A percentile compares a stretch with the other conserved stretches of the same genome.
These are phyloP conservation scores for Heterotilapia buettikoferi DNA, from an alignment of 2,113 vertebrate species.

Conservation along the genomic window DNA sequence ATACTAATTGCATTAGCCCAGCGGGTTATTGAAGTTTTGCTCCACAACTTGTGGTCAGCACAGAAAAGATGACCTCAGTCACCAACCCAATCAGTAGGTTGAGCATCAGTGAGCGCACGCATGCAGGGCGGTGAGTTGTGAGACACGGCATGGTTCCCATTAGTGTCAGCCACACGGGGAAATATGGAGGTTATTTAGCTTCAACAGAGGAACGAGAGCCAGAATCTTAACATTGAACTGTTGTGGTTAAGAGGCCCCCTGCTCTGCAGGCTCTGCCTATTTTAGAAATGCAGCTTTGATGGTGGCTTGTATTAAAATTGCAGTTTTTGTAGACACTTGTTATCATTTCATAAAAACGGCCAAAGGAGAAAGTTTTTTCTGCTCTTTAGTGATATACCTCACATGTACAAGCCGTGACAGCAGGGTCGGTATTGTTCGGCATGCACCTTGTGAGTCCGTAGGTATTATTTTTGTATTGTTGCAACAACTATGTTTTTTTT, in stretches of 20 bases:
- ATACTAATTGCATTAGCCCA: slow-evolving; percentile 67
- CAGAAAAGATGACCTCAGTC: slow-evolving; percentile 45
- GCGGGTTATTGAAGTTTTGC: slow-evolving; percentile 60
- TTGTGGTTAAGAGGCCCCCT: slow-evolving; percentile 30
- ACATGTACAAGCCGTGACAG: neutral
- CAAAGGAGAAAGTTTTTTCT: neutral
- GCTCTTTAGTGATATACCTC: neutral
- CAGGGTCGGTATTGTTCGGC: fast-evolving
- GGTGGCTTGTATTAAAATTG: neutral
- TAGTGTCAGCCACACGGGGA: slow-evolving; percentile 55
- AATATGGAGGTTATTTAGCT: slow-evolving; percentile 61
- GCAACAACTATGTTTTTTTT: neutral
- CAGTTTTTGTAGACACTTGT: neutral
- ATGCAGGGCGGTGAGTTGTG: slow-evolving; percentile 19
- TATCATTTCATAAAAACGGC: neutral
- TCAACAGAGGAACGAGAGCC: neutral
- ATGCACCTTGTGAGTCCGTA: neutral
- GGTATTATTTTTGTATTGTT: neutral
- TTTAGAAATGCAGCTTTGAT: neutral
- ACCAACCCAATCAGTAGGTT: slow-evolving; percentile 44
- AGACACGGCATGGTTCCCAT: slow-evolving; percentile 54
- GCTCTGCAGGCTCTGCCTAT: neutral
- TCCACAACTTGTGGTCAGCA: slow-evolving; percentile 52
- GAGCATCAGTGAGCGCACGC: slow-evolving; percentile 21
- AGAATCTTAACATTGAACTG: slow-evolving; percentile 33